Percentiles rank a stretch among this genome's conserved stretches.
phyloP scores from a whole-genome alignment of 2,113 vertebrate species.

The Semnornis frantzii region DNA sequence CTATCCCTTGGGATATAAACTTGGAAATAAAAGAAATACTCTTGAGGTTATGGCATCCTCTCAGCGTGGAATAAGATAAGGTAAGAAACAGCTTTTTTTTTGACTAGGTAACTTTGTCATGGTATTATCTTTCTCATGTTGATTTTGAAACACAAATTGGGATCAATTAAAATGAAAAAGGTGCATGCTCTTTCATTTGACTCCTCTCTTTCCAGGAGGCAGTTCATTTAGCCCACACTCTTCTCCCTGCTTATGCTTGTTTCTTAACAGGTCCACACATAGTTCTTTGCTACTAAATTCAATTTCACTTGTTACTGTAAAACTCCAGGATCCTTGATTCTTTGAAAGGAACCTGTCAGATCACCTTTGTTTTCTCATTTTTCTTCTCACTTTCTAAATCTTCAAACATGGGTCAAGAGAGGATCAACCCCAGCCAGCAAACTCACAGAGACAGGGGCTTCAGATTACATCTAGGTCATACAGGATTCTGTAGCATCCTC shows the following conservation, averaged over 20 bases:
- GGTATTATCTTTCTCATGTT: neutral
- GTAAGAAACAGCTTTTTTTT: neutral
- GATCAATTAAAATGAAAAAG: neutral
- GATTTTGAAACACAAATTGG: neutral
- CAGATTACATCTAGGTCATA: neutral
- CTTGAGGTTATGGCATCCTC: rapidly evolving
- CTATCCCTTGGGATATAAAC: neutral
- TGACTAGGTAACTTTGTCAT: neutral
- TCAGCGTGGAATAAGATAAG: neutral
- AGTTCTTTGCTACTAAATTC: neutral
- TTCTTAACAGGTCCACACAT: neutral
- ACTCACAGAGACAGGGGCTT: neutral
- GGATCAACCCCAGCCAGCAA: neutral
- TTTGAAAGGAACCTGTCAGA: neutral
- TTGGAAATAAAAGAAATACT: neutral
- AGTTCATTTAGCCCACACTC: neutral
- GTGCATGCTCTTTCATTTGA: neutral
- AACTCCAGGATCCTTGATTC: neutral
- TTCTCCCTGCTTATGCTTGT: neutral
- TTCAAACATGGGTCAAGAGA: neutral
- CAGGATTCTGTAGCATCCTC: neutral
- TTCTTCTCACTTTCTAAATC: neutral
- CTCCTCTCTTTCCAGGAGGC: neutral
- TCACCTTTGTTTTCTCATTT: neutral
- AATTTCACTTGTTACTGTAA: neutral